Percentiles rank a stretch among this genome's conserved stretches.
Conservation (phyloP, 1,140 invertebrate genomes). For the Ceratoteleas bidentatus region DNA sequence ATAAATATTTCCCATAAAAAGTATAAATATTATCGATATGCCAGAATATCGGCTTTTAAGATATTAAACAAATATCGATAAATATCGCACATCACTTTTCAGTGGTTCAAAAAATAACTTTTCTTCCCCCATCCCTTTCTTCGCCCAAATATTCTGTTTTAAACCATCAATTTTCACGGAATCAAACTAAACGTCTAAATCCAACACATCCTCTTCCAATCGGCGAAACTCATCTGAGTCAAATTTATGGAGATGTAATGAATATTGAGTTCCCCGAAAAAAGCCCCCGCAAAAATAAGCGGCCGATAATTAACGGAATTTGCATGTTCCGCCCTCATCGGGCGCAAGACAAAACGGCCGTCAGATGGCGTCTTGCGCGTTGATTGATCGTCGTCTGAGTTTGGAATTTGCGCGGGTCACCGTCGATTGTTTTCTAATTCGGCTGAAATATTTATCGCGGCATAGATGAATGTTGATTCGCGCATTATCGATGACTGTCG, state of each 20-base stretch:
- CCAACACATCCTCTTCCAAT: conserved; percentile 1
- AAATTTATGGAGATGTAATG: conserved; percentile 41
- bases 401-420: conserved; percentile 10
- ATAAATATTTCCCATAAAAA: too few relatives aligned
- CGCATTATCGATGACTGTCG: conserved; percentile 26
- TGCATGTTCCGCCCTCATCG: conserved; percentile 12
- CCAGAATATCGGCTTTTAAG: too few relatives aligned
- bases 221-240: conserved; percentile 2
- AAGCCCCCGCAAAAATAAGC: conserved; percentile 17
- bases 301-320: conserved; percentile 22
- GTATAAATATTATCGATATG: too few relatives aligned
- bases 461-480: conserved; percentile 26
- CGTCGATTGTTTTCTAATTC: conserved; percentile 13
- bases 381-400: neutral
- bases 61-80: too few relatives aligned
- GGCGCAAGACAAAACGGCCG: neutral
- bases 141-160: too few relatives aligned
- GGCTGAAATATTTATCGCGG: conserved; percentile 13
- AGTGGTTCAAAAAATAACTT: too few relatives aligned
- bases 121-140: too few relatives aligned
- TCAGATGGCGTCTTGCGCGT: neutral
- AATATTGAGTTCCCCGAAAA: conserved; percentile 31
- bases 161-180: too few relatives aligned
- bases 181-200: too few relatives aligned
- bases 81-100: too few relatives aligned